Evolutionary conservation across 1,140 invertebrate species (phyloP).

Genomic region (Cotesia chilonis): DNA sequence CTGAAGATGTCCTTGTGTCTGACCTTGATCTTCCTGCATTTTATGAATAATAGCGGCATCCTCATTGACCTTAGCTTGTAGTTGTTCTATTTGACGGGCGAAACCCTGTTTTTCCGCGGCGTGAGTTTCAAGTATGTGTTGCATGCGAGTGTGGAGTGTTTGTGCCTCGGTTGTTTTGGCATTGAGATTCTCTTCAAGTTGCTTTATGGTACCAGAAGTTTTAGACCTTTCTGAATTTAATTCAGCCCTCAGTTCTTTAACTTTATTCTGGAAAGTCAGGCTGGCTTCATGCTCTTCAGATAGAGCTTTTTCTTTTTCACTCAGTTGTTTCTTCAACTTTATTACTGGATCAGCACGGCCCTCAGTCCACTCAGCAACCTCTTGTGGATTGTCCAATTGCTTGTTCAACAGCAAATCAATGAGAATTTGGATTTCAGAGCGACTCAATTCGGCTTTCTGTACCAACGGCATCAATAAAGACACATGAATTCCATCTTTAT

Average conservation of each 20-base stretch:
- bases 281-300: conserved; percentile 77
- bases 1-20: conserved; percentile 64
- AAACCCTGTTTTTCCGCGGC: conserved; percentile 66
- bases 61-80: conserved; percentile 71
- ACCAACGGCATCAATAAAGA: conserved; percentile 77
- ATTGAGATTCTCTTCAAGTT: conserved; percentile 68
- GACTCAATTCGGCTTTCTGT: conserved; percentile 80
- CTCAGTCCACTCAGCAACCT: conserved; percentile 87
- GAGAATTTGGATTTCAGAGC: conserved; percentile 85
- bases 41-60: conserved; percentile 68
- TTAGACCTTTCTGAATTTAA: conserved; percentile 73
- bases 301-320: conserved; percentile 80
- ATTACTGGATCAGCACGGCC: conserved; percentile 85
- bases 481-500: conserved; percentile 73
- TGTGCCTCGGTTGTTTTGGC: conserved; percentile 67
- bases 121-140: conserved; percentile 70
- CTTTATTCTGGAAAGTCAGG: conserved; percentile 74
- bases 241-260: conserved; percentile 80
- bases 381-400: conserved; percentile 77
- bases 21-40: conserved; percentile 67
- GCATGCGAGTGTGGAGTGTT: conserved; percentile 69
- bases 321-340: conserved; percentile 85
- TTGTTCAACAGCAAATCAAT: conserved; percentile 89
- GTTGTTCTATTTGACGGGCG: conserved; percentile 63
- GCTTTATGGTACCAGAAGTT: conserved; percentile 66